A percentile compares a stretch with the other conserved stretches of the same genome.
phyloP scores from a whole-genome alignment of 2,888 invertebrate genomes.

The Urechis unicinctus region DNA sequence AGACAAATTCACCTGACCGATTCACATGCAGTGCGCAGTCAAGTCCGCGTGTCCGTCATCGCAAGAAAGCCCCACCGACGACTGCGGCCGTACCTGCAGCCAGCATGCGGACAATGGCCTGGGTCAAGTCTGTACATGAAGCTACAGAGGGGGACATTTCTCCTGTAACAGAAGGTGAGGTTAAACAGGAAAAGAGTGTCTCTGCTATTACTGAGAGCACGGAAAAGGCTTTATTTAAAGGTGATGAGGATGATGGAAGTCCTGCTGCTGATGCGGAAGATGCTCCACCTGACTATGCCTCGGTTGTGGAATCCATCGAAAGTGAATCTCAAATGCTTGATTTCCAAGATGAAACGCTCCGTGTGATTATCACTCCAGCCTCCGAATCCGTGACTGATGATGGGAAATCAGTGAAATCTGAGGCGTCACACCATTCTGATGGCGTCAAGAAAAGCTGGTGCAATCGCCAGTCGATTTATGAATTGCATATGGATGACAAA shows the following conservation, averaged over 20 bases:
- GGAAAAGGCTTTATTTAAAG: not conserved
- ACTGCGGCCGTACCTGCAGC: not conserved
- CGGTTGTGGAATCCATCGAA: not conserved
- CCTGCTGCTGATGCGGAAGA: not conserved
- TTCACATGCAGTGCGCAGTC: conserved; percentile 9
- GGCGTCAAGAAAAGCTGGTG: conserved; percentile 2
- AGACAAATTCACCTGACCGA: conserved; percentile 2
- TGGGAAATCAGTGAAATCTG: not conserved
- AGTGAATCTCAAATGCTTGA: not conserved
- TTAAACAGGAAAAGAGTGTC: not conserved
- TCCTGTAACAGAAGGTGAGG: not conserved
- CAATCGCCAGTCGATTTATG: conserved; percentile 42
- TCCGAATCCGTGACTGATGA: not conserved
- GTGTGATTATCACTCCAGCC: not conserved
- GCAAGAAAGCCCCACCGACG: conserved; percentile 7
- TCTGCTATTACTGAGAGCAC: not conserved
- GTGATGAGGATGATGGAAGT: not conserved
- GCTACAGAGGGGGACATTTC: not conserved
- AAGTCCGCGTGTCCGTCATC: conserved; percentile 10
- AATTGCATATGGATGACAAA: conserved; percentile 42
- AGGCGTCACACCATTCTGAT: not conserved
- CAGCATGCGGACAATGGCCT: conserved; percentile 36
- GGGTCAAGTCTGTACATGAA: conserved; percentile 39
- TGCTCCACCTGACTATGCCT: not conserved
- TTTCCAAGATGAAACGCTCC: not conserved